These are phyloP conservation scores for Amphimallon solstitiale DNA, from an alignment of 2,888 invertebrate genomes.

Conservation along the genomic window DNA sequence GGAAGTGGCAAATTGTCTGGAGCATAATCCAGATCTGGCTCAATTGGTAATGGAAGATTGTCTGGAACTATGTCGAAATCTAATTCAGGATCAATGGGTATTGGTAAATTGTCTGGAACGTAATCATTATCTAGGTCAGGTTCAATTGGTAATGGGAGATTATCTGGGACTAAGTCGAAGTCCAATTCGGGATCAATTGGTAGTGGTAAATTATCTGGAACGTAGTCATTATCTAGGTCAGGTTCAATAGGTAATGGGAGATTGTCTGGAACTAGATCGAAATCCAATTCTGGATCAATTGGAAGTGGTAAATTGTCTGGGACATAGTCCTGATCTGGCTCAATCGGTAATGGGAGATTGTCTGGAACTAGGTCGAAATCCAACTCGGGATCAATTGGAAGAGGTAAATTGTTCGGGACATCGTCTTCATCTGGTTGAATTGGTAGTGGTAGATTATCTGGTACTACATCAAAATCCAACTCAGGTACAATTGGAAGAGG, in stretches of 20 bases:
- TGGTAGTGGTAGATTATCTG: background rate
- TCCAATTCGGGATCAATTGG: background rate
- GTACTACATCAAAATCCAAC: background rate
- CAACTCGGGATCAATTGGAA: constrained; percentile 1
- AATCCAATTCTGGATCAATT: too few species aligned
- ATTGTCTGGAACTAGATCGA: too few species aligned
- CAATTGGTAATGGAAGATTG: too few species aligned
- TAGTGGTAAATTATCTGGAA: background rate
- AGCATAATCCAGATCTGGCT: background rate
- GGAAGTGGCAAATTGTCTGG: background rate
- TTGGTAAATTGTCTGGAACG: too few species aligned
- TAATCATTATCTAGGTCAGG: too few species aligned
- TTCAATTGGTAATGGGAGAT: too few species aligned
- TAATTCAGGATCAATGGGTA: too few species aligned
- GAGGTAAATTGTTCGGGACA: background rate
- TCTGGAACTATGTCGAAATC: too few species aligned
- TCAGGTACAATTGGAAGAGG: background rate
- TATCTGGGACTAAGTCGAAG: background rate
- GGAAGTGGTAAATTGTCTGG: too few species aligned
- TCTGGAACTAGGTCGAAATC: background rate
- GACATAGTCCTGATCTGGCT: background rate
- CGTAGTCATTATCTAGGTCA: background rate
- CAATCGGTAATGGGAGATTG: background rate
- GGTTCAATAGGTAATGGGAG: background rate
- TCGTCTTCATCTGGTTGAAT: constrained; percentile 4